Evolutionary conservation across 2,888 invertebrate genomes (phyloP).

Genomic region (Pristionchus entomophagus): DNA sequence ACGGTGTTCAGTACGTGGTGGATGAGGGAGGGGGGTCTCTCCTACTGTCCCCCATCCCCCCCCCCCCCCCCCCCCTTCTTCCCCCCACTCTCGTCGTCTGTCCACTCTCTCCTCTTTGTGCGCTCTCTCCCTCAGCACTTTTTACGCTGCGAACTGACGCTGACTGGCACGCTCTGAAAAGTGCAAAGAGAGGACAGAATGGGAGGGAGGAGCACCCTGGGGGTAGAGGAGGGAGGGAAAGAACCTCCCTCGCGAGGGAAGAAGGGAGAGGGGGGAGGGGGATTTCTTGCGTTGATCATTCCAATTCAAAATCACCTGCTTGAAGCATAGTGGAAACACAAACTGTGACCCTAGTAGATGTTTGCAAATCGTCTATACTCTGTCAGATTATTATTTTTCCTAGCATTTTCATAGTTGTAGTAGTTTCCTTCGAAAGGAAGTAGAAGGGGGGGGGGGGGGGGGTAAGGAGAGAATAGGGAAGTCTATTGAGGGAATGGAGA

Average conservation of each 20-base stretch:
- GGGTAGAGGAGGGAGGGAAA: neutral
- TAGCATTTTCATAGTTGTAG: too few relatives aligned
- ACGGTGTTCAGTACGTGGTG: neutral
- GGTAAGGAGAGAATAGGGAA: neutral
- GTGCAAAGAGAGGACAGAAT: constrained; percentile 42
- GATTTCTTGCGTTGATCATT: too few relatives aligned
- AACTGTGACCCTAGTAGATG: too few relatives aligned
- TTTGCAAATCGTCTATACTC: too few relatives aligned
- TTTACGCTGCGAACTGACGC: constrained; percentile 39
- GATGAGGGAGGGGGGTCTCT: neutral
- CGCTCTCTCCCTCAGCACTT: constrained; percentile 33
- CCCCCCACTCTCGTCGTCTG: constrained; percentile 24
- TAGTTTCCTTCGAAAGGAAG: too few relatives aligned
- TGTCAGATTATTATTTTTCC: too few relatives aligned
- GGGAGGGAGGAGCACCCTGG: neutral
- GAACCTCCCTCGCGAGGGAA: too few relatives aligned
- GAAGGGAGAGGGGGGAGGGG: neutral
- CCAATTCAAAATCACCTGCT: too few relatives aligned
- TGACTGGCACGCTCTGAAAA: constrained; percentile 46
- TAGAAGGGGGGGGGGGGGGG: constrained; percentile 10
- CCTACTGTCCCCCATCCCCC: neutral
- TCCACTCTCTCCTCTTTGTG: constrained; percentile 2
- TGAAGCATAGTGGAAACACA: too few relatives aligned
- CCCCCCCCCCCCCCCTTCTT: neutral
- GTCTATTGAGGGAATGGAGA: too few relatives aligned